Base-by-base conservation (phyloP, 2,113 vertebrate genomes). In the Tragelaphus strepsiceros region DNA sequence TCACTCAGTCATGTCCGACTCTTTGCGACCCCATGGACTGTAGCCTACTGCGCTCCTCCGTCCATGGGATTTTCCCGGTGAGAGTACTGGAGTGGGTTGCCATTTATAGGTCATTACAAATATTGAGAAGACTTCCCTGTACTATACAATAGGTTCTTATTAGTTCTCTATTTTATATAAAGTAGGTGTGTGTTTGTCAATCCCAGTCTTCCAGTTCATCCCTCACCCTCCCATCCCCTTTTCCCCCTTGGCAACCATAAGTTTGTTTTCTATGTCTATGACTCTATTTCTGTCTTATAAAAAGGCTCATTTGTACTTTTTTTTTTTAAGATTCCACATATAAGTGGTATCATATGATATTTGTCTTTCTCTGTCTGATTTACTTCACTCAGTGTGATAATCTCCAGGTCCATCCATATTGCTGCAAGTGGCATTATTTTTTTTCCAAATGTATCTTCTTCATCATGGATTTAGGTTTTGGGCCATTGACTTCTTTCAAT, bases 211-310 rank as follows among this genome's bases (percentile, higher is more conserved):
- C 35, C 67, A 74, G 19, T 5, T 39, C 35, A 43, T 14, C 71
- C 22, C n/a, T 71, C n/a, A 39, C n/a, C n/a, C n/a, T 6, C 4
- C n/a, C 19, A 71, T 43, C 2, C 11, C 35, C 0, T 3, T 14
- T 24, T 26, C 22, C 35, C n/a, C 22, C 71, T 77, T 43, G 35
- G 35, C 7, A 43, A 43, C 21, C 71, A 2, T 26, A 74, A 14
- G 71, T 43, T 30, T 77, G 71, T 14, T 74, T 35, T 43, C 21
- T 43, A 43, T 24, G 22, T 43, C 21, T 77, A 14, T 77, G 71
- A 43, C 35, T 74, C 71, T 26, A 24, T 43, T 74, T 77, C 71
- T 74, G 22, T 77, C 35, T 77, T 77, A 24, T 77, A 77, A 77
- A 77, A 39, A 77, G 35, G 11, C 43, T 77, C 35, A 77, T 43